Evolutionary conservation across 2,113 vertebrate species (phyloP).

Genomic region (Syngnathoides biaculeatus): DNA sequence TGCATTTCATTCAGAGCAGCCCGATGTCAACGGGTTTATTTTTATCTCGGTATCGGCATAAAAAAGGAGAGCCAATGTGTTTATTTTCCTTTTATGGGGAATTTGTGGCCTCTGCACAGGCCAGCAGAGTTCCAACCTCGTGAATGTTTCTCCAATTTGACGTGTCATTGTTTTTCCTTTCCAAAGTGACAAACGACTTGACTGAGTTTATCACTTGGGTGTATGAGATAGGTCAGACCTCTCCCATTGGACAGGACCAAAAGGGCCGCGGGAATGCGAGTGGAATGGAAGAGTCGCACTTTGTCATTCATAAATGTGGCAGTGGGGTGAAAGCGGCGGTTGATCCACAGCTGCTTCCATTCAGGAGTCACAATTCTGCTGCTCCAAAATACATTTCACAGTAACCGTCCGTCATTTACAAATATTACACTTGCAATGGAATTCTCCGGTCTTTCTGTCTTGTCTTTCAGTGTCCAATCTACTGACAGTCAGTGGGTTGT

Average conservation of each 20-base stretch:
- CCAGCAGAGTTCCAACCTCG: constrained; percentile 18
- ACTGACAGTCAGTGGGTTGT: constrained; percentile 19
- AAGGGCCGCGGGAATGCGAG: neutral
- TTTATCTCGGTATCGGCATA: neutral
- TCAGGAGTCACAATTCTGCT: neutral
- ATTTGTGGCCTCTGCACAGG: constrained; percentile 6
- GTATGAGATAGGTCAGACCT: constrained; percentile 12
- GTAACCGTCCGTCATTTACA: neutral
- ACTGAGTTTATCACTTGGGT: neutral
- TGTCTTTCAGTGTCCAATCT: neutral
- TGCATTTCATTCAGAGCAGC: neutral
- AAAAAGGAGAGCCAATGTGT: neutral
- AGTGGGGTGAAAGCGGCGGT: neutral
- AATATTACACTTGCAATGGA: neutral
- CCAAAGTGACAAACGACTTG: neutral
- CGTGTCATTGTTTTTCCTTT: constrained; percentile 51
- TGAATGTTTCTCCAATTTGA: constrained; percentile 32
- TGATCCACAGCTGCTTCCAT: neutral
- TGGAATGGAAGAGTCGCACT: neutral
- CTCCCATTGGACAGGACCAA: neutral
- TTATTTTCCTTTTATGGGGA: constrained; percentile 20
- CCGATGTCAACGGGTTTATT: neutral
- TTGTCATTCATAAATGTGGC: neutral
- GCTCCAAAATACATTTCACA: neutral
- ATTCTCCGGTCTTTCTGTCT: neutral